Base-by-base conservation (phyloP, 2,888 invertebrate genomes). In the Philonicus albiceps region DNA sequence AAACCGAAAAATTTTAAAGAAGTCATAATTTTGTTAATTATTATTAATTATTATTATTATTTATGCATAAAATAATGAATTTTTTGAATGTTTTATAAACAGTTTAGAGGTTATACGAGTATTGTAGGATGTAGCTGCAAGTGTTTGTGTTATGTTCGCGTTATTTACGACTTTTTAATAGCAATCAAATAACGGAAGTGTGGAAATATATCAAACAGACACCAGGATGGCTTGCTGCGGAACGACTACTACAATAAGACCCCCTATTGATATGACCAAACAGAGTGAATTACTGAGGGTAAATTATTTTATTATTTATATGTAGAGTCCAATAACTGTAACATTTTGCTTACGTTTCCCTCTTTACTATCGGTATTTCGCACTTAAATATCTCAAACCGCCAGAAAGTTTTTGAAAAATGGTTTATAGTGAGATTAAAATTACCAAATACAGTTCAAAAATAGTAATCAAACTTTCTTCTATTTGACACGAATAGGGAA, bases 201-300 rank as follows among this genome's bases (percentile, higher is more conserved):
- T 19, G 34, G 16, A 74, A 31, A 74, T 5, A 8, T 7, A 55
- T 64, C 27, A 3, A 31, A 27, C 1, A 27, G 27, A 22, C 53
- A 13, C n/a, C 43, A 80, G 49, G 43, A 94, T 94, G 95, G 93
- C 94, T 90, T 95, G 94, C 91, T 95, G 95, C 92, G 95, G 95
- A 91, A 95, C 96, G 92, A 95, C 94, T 88, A 93, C 95, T 89
- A 95, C 96, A 87, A 94, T 97, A 89, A 94, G 95, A 90, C 94
- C 95, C 88, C 97, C 97, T 88, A 95, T 97, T 91, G 96, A 95
- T 91, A 93, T 96, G 89, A 94, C 91, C 90, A 95, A 95, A 90
- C 96, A 96, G 90, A 97, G 97, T 88, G 96, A 97, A 90, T 92
- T 94, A 88, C 93, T 96, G 89, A 96, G 96, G 95, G 97, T 97